Conservation (phyloP, 1,140 invertebrate species). For the Camponotus floridanus region DNA sequence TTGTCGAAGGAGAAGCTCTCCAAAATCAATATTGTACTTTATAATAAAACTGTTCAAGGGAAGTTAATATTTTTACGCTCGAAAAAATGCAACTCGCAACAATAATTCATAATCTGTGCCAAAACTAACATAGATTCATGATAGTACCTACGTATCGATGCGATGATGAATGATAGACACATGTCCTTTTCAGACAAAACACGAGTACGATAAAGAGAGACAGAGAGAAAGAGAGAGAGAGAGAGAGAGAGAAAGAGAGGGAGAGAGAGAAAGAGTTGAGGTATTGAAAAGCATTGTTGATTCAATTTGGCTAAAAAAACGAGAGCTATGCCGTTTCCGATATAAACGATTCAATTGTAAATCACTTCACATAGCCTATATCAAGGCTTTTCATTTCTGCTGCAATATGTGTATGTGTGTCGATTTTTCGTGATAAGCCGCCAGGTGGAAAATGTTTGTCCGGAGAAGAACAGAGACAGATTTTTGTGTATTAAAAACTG, state of each 20-base stretch:
- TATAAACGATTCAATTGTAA: conserved; percentile 56
- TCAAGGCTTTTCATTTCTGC: conserved; percentile 32
- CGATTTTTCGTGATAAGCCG: conserved; percentile 47
- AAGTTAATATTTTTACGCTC: conserved; percentile 3
- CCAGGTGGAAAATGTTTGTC: conserved; percentile 13
- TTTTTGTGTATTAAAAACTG: too few species aligned
- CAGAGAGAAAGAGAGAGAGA: neutral
- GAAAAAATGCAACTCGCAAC: neutral
- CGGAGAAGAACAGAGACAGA: neutral
- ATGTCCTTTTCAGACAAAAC: conserved; percentile 41
- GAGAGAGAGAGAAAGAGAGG: neutral
- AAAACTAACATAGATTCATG: neutral
- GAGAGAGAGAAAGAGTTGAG: conserved; percentile 14
- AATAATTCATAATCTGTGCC: conserved; percentile 29
- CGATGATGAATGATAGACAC: conserved; percentile 32
- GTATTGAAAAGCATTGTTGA: conserved; percentile 49
- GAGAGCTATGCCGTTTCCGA: conserved; percentile 21
- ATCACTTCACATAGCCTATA: conserved; percentile 48
- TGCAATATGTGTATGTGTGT: conserved; percentile 1
- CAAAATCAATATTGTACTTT: neutral
- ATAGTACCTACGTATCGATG: neutral
- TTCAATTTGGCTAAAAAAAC: conserved; percentile 45
- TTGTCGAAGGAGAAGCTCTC: neutral
- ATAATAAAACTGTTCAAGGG: conserved; percentile 19
- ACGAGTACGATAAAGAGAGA: neutral